These are phyloP conservation scores for Propithecus deckenii DNA, from an alignment of 2,797 vertebrate species.

Conservation along the genomic window DNA sequence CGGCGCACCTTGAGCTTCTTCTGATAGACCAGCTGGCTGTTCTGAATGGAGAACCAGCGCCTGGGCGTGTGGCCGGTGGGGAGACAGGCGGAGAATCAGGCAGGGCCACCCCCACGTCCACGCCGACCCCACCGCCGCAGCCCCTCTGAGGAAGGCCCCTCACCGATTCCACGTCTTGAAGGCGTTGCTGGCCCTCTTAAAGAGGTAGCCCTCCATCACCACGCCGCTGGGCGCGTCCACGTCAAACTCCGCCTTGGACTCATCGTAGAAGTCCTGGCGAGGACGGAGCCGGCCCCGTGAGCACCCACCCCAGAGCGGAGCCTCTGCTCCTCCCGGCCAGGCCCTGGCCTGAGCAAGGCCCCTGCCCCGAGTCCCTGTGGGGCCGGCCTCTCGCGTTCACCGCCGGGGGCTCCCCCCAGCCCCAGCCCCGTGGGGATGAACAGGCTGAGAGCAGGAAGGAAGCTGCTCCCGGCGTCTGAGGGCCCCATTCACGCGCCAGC, in stretches of 20 bases:
- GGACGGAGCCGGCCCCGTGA: neutral
- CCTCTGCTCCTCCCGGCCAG: neutral
- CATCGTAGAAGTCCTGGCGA: conserved; percentile 95
- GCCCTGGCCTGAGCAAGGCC: neutral
- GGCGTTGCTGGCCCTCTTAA: conserved; percentile 98
- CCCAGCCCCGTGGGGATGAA: neutral
- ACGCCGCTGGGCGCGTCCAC: conserved; percentile 96
- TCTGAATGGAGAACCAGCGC: conserved; percentile 99
- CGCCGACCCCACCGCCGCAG: neutral
- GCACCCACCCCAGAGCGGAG: neutral
- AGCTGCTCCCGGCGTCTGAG: neutral
- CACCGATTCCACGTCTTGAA: conserved; percentile 99
- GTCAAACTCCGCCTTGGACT: conserved; percentile 94
- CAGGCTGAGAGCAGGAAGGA: conserved; percentile 64
- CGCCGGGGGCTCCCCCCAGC: neutral
- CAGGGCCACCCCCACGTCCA: accelerated
- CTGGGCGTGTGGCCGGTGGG: conserved; percentile 79
- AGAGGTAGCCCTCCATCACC: conserved; percentile 99
- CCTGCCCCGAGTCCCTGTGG: neutral
- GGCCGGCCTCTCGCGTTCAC: neutral
- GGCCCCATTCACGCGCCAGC: conserved; percentile 57
- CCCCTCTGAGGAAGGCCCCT: conserved; percentile 13
- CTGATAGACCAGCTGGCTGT: conserved; percentile 99
- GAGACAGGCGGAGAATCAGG: conserved; percentile 24
- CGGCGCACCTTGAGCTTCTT: conserved; percentile 95